A percentile compares a stretch with the other conserved stretches of the same genome.
phyloP scores from a whole-genome alignment of 2,113 vertebrate genomes.

The Ceuthmochares aereus region DNA sequence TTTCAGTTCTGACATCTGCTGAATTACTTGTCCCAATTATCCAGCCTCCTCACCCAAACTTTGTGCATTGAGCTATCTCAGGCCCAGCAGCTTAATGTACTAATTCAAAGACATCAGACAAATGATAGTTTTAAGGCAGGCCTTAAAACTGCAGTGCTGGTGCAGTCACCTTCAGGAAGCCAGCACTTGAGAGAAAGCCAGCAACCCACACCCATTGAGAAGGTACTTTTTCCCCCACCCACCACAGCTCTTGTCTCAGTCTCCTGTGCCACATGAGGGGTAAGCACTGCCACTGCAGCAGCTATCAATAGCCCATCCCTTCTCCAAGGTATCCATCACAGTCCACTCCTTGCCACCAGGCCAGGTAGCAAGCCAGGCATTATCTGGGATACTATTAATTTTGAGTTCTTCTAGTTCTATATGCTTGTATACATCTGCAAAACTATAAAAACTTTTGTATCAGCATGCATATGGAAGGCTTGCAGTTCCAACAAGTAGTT shows the following conservation, averaged over 20 bases:
- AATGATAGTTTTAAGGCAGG: not conserved
- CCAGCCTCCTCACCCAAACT: not conserved
- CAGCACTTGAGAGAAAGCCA: not conserved
- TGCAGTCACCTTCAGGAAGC: not conserved
- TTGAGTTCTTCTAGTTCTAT: not conserved
- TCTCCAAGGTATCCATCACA: not conserved
- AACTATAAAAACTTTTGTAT: not conserved
- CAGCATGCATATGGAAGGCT: not conserved
- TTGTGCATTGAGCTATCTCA: not conserved
- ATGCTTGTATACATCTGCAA: not conserved
- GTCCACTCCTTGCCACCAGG: not conserved
- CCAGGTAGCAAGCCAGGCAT: not conserved
- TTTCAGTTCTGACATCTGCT: not conserved
- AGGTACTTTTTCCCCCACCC: not conserved
- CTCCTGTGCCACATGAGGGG: not conserved
- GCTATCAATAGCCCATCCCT: not conserved
- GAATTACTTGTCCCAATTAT: not conserved
- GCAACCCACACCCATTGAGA: not conserved
- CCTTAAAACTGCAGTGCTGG: not conserved
- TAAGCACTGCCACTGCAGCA: not conserved
- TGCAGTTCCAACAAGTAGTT: not conserved
- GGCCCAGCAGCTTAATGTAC: not conserved
- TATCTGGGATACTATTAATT: not conserved
- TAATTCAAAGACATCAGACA: not conserved
- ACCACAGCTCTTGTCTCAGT: fast-evolving